Percentiles rank a stretch among this genome's conserved stretches.
Conservation (phyloP, 2,113 vertebrate species). For the Corynorhinus townsendii region DNA sequence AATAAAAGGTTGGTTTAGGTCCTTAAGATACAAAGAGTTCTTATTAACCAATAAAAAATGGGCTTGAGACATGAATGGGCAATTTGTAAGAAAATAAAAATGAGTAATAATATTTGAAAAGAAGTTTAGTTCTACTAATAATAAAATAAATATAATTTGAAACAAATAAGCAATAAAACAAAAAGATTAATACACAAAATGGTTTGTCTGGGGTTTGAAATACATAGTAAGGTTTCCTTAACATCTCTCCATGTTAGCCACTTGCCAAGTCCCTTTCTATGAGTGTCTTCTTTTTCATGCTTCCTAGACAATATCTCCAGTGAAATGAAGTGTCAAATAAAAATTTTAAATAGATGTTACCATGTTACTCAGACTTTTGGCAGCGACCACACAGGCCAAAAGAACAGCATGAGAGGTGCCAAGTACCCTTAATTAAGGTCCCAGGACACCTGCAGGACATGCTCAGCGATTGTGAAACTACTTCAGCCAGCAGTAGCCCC, state of each 20-base stretch:
- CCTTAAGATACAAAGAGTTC: background rate
- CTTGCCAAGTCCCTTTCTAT: background rate
- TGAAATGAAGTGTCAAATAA: background rate
- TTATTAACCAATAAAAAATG: background rate
- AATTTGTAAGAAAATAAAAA: background rate
- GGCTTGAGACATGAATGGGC: background rate
- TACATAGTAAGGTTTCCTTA: background rate
- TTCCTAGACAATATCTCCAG: background rate
- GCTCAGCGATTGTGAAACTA: background rate
- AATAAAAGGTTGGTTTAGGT: background rate
- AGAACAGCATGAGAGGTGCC: background rate
- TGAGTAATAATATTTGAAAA: background rate
- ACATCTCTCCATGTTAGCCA: background rate
- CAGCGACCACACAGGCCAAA: background rate
- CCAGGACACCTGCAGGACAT: rapidly evolving
- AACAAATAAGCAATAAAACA: background rate
- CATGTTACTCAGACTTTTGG: background rate
- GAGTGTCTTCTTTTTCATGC: background rate
- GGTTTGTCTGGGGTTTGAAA: background rate
- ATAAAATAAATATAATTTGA: background rate
- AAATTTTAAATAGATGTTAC: background rate
- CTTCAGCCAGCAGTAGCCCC: background rate
- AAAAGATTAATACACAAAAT: background rate
- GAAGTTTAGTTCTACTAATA: background rate
- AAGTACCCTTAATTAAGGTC: background rate